phyloP scores from a whole-genome alignment of 1,140 invertebrate genomes.

The Plutomurus gul region DNA sequence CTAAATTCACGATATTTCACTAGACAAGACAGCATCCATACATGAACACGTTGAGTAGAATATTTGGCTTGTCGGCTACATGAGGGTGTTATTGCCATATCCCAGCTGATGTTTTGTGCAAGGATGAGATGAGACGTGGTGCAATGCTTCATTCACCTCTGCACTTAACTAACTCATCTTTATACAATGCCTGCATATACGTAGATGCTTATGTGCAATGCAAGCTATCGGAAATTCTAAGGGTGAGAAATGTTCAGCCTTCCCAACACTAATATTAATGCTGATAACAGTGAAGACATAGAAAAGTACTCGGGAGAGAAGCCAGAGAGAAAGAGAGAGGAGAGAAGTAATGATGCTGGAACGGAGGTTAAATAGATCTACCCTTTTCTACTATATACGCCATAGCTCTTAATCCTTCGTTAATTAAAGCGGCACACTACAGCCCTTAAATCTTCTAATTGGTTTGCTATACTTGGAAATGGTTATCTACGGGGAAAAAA shows the following conservation, averaged over 20 bases:
- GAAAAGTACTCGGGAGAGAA: conserved; percentile 8
- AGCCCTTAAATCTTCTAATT: conserved; percentile 7
- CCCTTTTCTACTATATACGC: conserved; percentile 4
- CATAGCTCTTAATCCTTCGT: conserved; percentile 43
- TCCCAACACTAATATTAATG: conserved; percentile 27
- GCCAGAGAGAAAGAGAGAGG: too few relatives aligned
- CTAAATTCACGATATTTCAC: background rate
- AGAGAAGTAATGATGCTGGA: conserved; percentile 7
- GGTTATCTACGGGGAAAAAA: background rate
- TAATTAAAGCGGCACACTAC: conserved; percentile 45
- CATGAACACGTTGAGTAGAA: background rate
- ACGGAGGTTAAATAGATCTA: background rate
- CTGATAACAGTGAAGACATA: conserved; percentile 13
- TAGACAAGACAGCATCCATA: background rate
- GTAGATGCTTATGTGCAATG: too few relatives aligned
- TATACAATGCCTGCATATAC: too few relatives aligned
- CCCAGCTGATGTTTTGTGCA: conserved; percentile 22
- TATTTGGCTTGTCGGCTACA: background rate
- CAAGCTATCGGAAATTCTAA: conserved; percentile 6
- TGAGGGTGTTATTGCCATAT: conserved; percentile 13
- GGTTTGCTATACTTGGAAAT: conserved; percentile 21
- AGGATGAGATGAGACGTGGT: background rate
- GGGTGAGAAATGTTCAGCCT: background rate
- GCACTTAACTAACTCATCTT: too few relatives aligned
- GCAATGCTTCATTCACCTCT: background rate